A percentile compares a stretch with the other conserved stretches of the same genome.
Evolutionary conservation across 2,888 invertebrate genomes (phyloP).

Genomic region (Drosophila infuscata): DNA sequence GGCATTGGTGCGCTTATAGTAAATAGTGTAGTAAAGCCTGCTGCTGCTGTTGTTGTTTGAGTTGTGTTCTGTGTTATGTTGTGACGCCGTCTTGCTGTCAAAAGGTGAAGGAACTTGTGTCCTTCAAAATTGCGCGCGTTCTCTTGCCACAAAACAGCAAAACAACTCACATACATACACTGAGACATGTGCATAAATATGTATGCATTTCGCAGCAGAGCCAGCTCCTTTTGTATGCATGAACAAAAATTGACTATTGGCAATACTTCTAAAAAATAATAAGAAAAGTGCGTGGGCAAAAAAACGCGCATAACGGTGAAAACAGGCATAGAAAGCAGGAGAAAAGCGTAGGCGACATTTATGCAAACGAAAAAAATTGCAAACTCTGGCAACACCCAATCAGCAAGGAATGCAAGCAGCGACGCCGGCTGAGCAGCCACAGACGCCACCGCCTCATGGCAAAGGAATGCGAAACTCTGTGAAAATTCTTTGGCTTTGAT

Average conservation of each 20-base stretch:
- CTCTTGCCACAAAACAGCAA: constrained; percentile 23
- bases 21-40: constrained; percentile 70
- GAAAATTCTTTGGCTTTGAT: constrained; percentile 66
- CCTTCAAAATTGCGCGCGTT: constrained; percentile 77
- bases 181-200: not conserved
- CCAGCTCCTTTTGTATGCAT: constrained; percentile 2
- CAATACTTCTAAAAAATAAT: not conserved
- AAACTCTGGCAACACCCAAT: constrained; percentile 39
- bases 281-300: constrained; percentile 46
- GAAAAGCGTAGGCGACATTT: constrained; percentile 45
- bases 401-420: constrained; percentile 31
- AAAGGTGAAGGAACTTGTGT: constrained; percentile 78
- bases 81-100: constrained; percentile 45
- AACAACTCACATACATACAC: constrained; percentile 13
- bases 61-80: constrained; percentile 35
- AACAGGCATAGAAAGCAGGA: constrained; percentile 59
- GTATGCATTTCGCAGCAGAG: constrained; percentile 20
- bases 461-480: constrained; percentile 65
- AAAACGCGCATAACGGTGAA: constrained; percentile 49
- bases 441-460: constrained; percentile 41
- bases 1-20: constrained; percentile 59
- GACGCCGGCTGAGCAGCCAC: constrained; percentile 6
- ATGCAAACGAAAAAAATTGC: constrained; percentile 16
- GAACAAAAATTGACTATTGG: constrained; percentile 27
- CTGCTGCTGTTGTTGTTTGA: constrained; percentile 30